Percentiles rank a stretch among this genome's conserved stretches.
These are phyloP conservation scores for Hucho hucho DNA, from an alignment of 2,113 vertebrate species.

Conservation along the genomic window DNA sequence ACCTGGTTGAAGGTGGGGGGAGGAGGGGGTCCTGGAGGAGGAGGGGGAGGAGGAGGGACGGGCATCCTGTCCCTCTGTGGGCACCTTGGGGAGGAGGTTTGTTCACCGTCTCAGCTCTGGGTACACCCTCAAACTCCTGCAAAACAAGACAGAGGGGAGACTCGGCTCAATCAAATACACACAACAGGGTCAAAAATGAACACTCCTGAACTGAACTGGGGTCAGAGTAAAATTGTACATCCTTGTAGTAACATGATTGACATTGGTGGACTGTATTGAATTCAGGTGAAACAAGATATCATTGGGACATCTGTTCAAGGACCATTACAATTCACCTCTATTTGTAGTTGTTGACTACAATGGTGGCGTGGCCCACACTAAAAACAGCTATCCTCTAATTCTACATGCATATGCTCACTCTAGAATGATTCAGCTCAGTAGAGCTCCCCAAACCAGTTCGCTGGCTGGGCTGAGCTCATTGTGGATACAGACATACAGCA, in stretches of 20 bases:
- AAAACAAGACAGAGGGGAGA: neutral
- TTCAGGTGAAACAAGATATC: neutral
- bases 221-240: neutral
- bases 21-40: conserved; percentile 85
- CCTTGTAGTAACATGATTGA: neutral
- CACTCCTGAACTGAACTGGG: neutral
- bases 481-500: conserved; percentile 26
- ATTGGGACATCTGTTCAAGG: conserved; percentile 2
- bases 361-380: no score
- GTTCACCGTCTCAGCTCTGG: conserved; percentile 46
- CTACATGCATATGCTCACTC: neutral
- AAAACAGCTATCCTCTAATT: no score
- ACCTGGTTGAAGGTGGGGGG: conserved; percentile 87
- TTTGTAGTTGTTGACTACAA: no score
- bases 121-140: conserved; percentile 38
- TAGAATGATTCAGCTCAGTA: conserved; percentile 31
- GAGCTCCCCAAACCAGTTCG: conserved; percentile 65
- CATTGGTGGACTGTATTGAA: neutral
- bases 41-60: conserved; percentile 87
- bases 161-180: neutral
- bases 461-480: conserved; percentile 27
- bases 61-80: conserved; percentile 82
- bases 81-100: conserved; percentile 69
- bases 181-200: neutral
- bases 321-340: neutral